Evolutionary conservation across 1,140 invertebrate species (phyloP).

Genomic region (Danaus melanippus): DNA sequence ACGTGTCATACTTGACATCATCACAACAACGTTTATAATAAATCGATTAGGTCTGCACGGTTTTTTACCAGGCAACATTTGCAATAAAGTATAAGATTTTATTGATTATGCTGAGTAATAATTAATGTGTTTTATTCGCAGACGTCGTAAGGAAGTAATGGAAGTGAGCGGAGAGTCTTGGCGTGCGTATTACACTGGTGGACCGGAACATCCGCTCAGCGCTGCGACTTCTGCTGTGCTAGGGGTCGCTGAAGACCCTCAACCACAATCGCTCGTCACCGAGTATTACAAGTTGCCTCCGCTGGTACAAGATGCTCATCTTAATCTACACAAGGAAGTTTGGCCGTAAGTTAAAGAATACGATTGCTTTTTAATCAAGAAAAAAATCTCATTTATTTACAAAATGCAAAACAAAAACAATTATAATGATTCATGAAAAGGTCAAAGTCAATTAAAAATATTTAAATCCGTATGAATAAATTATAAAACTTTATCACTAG

Average conservation of each 20-base stretch:
- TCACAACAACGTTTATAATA: neutral
- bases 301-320: constrained; percentile 51
- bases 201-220: constrained; percentile 50
- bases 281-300: constrained; percentile 70
- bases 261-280: constrained; percentile 50
- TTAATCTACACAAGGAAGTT: constrained; percentile 61
- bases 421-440: neutral
- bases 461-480: constrained; percentile 8
- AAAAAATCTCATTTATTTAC: neutral
- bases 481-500: constrained; percentile 10
- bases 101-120: neutral
- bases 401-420: constrained; percentile 5
- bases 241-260: constrained; percentile 45
- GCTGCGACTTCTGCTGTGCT: constrained; percentile 54
- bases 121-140: constrained; percentile 28
- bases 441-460: neutral
- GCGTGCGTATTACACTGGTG: constrained; percentile 58
- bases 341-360: constrained; percentile 56
- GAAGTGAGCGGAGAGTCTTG: constrained; percentile 61
- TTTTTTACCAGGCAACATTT: neutral
- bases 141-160: constrained; percentile 66
- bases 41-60: neutral
- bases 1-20: constrained; percentile 12
- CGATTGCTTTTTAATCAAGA: neutral
- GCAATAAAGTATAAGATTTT: constrained; percentile 2